Conservation (phyloP, 2,113 vertebrate genomes). For the Cryptomyrus ogoouensis region DNA sequence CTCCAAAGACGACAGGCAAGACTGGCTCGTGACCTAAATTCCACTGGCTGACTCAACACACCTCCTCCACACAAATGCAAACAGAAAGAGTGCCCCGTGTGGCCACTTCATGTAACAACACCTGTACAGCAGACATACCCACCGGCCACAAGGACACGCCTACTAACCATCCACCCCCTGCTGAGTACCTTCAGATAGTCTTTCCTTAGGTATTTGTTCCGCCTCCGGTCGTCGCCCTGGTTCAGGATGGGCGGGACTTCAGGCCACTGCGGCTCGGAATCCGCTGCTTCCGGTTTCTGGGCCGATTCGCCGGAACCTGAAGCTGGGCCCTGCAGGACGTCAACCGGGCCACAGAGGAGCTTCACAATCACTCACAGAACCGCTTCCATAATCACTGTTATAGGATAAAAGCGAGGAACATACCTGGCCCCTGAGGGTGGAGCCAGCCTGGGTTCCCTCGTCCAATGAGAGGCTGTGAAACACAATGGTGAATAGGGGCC, state of each 20-base stretch:
- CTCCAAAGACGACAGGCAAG: neutral
- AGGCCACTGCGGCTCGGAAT: conserved; percentile 78
- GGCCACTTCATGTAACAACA: neutral
- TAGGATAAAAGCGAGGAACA: neutral
- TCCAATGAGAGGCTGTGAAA: conserved; percentile 72
- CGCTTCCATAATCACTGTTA: neutral
- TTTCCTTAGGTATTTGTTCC: conserved; percentile 89
- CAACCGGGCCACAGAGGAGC: neutral
- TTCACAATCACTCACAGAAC: neutral
- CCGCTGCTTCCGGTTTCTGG: conserved; percentile 65
- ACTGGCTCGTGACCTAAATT: neutral
- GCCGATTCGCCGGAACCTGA: conserved; percentile 67
- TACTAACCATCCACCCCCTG: neutral
- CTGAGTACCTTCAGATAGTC: conserved; percentile 88
- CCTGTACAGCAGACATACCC: neutral
- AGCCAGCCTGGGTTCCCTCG: conserved; percentile 74
- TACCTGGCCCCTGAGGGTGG: conserved; percentile 80
- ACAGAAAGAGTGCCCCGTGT: neutral
- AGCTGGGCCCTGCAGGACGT: conserved; percentile 50
- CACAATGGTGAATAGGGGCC: conserved; percentile 19
- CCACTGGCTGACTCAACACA: neutral
- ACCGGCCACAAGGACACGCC: no score
- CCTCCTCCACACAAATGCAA: neutral
- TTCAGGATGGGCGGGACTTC: conserved; percentile 80
- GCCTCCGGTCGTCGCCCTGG: conserved; percentile 85